These are phyloP conservation scores for Dorcus parallelipipedus DNA, from an alignment of 2,888 invertebrate genomes.

Conservation along the genomic window DNA sequence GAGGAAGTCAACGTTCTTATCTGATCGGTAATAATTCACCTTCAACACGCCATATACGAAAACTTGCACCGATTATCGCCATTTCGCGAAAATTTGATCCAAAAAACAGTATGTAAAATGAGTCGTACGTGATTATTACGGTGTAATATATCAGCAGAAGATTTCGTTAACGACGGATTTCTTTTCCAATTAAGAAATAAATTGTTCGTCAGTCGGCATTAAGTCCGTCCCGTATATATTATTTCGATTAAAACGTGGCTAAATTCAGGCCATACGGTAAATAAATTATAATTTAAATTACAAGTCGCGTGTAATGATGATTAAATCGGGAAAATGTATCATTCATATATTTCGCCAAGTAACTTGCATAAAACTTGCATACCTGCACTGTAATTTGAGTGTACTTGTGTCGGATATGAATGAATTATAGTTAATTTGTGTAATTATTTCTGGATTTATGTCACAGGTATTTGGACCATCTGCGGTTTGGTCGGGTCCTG, in stretches of 20 bases:
- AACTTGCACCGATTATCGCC: slow-evolving; percentile 10
- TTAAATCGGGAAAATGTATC: slow-evolving; percentile 8
- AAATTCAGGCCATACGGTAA: slow-evolving; percentile 1
- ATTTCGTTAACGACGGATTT: slow-evolving; percentile 21
- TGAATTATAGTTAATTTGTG: slow-evolving; percentile 26
- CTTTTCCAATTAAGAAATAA: slow-evolving; percentile 24
- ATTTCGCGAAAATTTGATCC: slow-evolving; percentile 15
- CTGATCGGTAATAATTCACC: not conserved
- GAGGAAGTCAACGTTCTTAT: not conserved
- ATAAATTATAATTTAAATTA: slow-evolving; percentile 9
- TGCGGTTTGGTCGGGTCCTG: slow-evolving; percentile 23
- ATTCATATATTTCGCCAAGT: slow-evolving; percentile 7
- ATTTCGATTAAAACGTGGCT: slow-evolving; percentile 9
- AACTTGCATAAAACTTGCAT: not conserved
- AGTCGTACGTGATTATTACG: slow-evolving; percentile 20
- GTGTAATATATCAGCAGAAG: slow-evolving; percentile 21
- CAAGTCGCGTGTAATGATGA: slow-evolving; percentile 3
- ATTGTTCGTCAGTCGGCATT: slow-evolving; percentile 14
- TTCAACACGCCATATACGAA: slow-evolving; percentile 10
- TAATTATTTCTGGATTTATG: slow-evolving; percentile 33
- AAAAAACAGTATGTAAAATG: slow-evolving; percentile 9
- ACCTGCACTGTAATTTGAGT: slow-evolving; percentile 5
- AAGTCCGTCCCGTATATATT: not conserved
- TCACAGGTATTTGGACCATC: slow-evolving; percentile 28
- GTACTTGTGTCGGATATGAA: slow-evolving; percentile 16